A percentile compares a stretch with the other conserved stretches of the same genome.
phyloP scores from a whole-genome alignment of 53 echinoderm and acorn worm genomes.

The Antedon mediterranea region DNA sequence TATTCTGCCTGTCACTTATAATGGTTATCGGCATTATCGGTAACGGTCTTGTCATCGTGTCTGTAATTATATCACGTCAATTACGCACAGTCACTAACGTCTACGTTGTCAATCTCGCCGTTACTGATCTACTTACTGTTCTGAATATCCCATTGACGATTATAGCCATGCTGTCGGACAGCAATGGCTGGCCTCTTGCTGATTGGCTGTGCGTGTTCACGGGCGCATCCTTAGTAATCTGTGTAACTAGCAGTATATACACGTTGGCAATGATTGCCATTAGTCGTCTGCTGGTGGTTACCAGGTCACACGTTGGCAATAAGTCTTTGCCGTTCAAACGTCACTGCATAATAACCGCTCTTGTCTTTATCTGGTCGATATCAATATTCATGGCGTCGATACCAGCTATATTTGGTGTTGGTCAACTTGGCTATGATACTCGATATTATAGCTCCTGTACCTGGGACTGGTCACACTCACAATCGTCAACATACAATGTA shows the following conservation, averaged over 20 bases:
- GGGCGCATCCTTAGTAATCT: slow-evolving; percentile 9
- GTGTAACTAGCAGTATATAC: slow-evolving; percentile 38
- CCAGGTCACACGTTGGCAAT: slow-evolving; percentile 29
- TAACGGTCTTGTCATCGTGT: slow-evolving; percentile 64
- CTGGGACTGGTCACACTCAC: slow-evolving; percentile 68
- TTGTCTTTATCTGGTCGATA: slow-evolving; percentile 52
- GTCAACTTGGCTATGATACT: slow-evolving; percentile 67
- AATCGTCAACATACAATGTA: slow-evolving; percentile 80
- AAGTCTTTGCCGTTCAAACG: slow-evolving; percentile 47
- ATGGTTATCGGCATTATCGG: slow-evolving; percentile 23
- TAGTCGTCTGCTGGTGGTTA: slow-evolving; percentile 70
- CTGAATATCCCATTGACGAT: slow-evolving; percentile 18
- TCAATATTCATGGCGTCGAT: slow-evolving; percentile 58
- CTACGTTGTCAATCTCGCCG: slow-evolving; percentile 75
- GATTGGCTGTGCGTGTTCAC: slow-evolving; percentile 25
- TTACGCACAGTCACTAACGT: slow-evolving; percentile 34
- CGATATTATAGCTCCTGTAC: slow-evolving; percentile 81
- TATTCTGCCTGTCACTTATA: slow-evolving; percentile 16
- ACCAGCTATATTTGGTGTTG: slow-evolving; percentile 58
- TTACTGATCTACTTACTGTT: slow-evolving; percentile 34
- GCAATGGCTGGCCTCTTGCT: slow-evolving; percentile 10
- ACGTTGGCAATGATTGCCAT: slow-evolving; percentile 68
- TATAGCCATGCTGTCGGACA: slow-evolving; percentile 18
- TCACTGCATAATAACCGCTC: slow-evolving; percentile 40
- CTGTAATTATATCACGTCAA: slow-evolving; percentile 46